phyloP scores from a whole-genome alignment of 92 coral and sea anemone species.

The Epizoanthus scotinus region DNA sequence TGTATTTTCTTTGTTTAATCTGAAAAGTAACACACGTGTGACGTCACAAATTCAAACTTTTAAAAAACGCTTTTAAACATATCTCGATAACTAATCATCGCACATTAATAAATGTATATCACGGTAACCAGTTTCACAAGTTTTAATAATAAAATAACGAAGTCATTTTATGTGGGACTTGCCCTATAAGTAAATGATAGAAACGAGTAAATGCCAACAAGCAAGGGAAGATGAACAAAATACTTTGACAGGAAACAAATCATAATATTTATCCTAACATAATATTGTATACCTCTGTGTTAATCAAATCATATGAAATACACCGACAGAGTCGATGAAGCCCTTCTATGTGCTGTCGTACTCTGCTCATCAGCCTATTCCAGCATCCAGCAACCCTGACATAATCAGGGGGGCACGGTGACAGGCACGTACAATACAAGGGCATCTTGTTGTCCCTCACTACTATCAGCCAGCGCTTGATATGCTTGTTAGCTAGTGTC shows the following conservation, averaged over 20 bases:
- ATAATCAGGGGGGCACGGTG: constrained; percentile 88
- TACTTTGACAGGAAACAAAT: neutral
- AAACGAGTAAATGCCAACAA: neutral
- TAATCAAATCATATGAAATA: constrained; percentile 82
- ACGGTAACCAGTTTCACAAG: no score
- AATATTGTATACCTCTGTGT: constrained; percentile 75
- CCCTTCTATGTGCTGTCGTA: constrained; percentile 88
- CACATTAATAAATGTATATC: no score
- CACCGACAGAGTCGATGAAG: constrained; percentile 88
- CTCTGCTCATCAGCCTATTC: constrained; percentile 78
- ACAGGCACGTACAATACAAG: constrained; percentile 88
- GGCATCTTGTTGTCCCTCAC: constrained; percentile 83
- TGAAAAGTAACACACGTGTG: no score
- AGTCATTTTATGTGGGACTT: no score
- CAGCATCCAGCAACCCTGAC: constrained; percentile 89
- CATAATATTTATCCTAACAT: neutral
- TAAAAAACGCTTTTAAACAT: no score
- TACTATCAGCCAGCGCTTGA: constrained; percentile 88
- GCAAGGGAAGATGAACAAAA: neutral
- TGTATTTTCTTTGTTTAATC: no score
- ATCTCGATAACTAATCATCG: no score
- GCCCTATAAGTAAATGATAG: no score
- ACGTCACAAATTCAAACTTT: no score
- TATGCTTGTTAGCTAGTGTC: constrained; percentile 84
- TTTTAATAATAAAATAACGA: no score